These are phyloP conservation scores for Sebastes minor DNA, from an alignment of 2,797 vertebrate genomes.

Conservation along the genomic window DNA sequence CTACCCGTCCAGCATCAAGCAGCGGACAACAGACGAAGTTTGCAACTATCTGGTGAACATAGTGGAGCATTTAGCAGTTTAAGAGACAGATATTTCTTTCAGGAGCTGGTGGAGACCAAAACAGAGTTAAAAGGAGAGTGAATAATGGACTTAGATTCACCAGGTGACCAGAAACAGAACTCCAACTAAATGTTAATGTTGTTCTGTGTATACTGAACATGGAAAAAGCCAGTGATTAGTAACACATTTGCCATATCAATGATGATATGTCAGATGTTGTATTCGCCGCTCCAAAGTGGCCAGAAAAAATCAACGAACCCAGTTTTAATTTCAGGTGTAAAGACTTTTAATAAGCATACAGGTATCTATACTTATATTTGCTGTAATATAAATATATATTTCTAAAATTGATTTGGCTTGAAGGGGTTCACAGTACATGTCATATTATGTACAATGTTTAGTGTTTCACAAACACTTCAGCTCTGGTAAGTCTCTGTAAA, in stretches of 20 bases:
- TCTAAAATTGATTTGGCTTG: background rate
- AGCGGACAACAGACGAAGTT: background rate
- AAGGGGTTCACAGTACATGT: background rate
- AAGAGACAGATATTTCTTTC: background rate
- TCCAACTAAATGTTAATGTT: background rate
- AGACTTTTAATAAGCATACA: background rate
- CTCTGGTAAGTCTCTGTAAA: background rate
- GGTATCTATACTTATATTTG: background rate
- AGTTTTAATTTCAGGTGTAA: background rate
- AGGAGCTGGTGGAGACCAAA: background rate
- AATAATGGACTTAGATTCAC: too few relatives aligned
- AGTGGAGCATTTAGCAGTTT: background rate
- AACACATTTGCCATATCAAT: background rate
- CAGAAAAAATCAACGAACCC: background rate
- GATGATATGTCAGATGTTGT: background rate
- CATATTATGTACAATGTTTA: background rate
- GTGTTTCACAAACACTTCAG: background rate
- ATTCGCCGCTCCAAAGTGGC: fast-evolving
- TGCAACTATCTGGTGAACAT: background rate
- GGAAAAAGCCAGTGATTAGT: background rate
- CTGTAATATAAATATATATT: background rate
- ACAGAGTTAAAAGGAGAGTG: background rate
- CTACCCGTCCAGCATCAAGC: background rate
- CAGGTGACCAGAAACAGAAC: background rate
- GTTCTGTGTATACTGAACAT: background rate